phyloP scores from a whole-genome alignment of 92 coral and sea anemone genomes.

The Porites cylindrica region DNA sequence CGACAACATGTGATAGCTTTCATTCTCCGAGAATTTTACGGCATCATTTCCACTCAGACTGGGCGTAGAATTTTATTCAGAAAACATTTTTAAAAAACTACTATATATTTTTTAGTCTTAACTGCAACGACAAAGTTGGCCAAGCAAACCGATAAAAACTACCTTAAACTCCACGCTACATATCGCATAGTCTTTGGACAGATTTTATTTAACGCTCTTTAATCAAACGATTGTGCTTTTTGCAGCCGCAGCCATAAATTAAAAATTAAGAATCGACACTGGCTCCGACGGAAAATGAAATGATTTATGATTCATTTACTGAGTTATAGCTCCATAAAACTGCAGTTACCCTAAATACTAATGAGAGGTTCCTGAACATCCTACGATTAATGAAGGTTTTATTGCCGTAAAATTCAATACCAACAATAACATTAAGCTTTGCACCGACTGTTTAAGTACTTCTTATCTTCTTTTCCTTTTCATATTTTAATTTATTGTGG shows the following conservation, averaged over 20 bases:
- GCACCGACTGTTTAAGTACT: constrained; percentile 49
- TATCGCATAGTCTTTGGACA: background rate
- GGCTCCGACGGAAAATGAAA: background rate
- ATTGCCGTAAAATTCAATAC: constrained; percentile 44
- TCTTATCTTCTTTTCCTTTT: constrained; percentile 39
- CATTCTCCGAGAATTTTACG: background rate
- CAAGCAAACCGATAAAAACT: background rate
- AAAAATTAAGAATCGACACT: background rate
- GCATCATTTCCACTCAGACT: background rate
- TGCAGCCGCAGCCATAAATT: constrained; percentile 22
- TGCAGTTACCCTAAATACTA: constrained; percentile 28
- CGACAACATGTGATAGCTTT: background rate
- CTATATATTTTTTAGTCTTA: background rate
- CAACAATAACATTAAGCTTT: constrained; percentile 9
- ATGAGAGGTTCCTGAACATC: constrained; percentile 42
- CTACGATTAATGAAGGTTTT: constrained; percentile 35
- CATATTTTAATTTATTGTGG: constrained; percentile 44
- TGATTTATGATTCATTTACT: constrained; percentile 6
- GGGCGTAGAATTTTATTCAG: too few relatives aligned
- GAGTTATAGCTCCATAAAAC: constrained; percentile 30
- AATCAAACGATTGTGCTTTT: constrained; percentile 19
- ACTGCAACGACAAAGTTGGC: background rate
- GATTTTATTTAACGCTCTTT: background rate
- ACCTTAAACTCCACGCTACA: background rate
- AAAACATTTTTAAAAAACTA: too few relatives aligned